Conservation (phyloP, 2,888 invertebrate genomes). For the Prosopocoilus inquinatus region DNA sequence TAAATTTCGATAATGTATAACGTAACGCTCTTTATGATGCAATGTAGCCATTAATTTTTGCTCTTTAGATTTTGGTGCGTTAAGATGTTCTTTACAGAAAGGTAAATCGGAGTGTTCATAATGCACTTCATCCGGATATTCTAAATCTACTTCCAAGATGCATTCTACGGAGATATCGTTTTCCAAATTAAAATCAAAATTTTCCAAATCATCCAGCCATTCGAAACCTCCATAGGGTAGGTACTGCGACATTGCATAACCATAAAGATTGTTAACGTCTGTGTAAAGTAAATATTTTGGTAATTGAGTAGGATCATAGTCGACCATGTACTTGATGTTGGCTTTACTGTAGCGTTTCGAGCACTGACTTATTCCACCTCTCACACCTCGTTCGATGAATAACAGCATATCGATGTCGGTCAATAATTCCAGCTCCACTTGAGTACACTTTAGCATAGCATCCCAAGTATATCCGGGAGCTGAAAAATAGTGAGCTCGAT, state of each 20-base stretch:
- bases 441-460: constrained; percentile 40
- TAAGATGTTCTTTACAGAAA: not conserved
- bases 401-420: constrained; percentile 40
- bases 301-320: too few relatives aligned
- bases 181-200: too few relatives aligned
- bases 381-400: constrained; percentile 34
- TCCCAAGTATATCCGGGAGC: constrained; percentile 39
- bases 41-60: too few relatives aligned
- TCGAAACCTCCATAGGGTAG: too few relatives aligned
- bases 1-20: too few relatives aligned
- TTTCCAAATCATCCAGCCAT: too few relatives aligned
- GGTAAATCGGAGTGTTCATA: not conserved
- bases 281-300: too few relatives aligned
- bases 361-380: constrained; percentile 33
- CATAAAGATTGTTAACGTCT: too few relatives aligned
- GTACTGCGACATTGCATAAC: too few relatives aligned
- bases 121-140: not conserved
- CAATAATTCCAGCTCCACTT: constrained; percentile 37
- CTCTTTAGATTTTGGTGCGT: not conserved
- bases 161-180: too few relatives aligned
- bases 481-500: too few relatives aligned
- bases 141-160: not conserved
- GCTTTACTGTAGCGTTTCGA: constrained; percentile 34
- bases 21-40: too few relatives aligned
- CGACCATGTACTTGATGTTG: constrained; percentile 41